These are phyloP conservation scores for Trachelus stipa DNA, from an alignment of 2,888 invertebrate genomes.

Conservation along the genomic window DNA sequence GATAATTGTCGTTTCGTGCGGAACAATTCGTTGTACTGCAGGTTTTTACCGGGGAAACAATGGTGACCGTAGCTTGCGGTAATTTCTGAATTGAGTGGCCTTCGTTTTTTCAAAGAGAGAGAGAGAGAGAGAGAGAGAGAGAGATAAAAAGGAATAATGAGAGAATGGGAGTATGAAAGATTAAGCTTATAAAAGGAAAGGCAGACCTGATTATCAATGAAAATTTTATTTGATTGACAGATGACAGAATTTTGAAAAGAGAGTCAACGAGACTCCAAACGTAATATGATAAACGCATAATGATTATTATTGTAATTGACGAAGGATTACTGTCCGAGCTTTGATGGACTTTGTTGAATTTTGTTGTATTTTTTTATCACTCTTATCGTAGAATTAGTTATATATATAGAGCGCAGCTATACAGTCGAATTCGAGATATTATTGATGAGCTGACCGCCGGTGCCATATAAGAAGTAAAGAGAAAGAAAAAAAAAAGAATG, in stretches of 20 bases:
- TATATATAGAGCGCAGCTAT: slow-evolving; percentile 9
- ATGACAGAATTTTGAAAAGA: neutral
- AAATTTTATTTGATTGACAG: neutral
- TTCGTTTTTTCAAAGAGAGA: slow-evolving; percentile 38
- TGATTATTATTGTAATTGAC: neutral
- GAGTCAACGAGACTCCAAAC: neutral
- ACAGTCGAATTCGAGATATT: slow-evolving; percentile 35
- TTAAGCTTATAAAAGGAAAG: neutral
- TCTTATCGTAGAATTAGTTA: slow-evolving; percentile 1
- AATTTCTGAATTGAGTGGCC: slow-evolving; percentile 51
- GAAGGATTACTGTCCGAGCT: neutral
- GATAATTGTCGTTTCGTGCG: neutral
- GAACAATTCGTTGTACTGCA: slow-evolving; percentile 7
- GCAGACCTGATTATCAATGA: neutral
- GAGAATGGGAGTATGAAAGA: neutral
- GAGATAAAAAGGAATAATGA: neutral
- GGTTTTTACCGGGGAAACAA: slow-evolving; percentile 20
- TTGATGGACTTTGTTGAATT: neutral
- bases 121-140: neutral
- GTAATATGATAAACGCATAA: neutral
- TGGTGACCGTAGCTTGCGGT: slow-evolving; percentile 39
- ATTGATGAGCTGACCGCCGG: slow-evolving; percentile 51
- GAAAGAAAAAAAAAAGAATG: neutral
- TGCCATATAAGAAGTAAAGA: slow-evolving; percentile 42
- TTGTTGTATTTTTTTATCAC: slow-evolving; percentile 1